These are phyloP conservation scores for Tragelaphus strepsiceros DNA, from an alignment of 2,113 vertebrate genomes.

Conservation along the genomic window DNA sequence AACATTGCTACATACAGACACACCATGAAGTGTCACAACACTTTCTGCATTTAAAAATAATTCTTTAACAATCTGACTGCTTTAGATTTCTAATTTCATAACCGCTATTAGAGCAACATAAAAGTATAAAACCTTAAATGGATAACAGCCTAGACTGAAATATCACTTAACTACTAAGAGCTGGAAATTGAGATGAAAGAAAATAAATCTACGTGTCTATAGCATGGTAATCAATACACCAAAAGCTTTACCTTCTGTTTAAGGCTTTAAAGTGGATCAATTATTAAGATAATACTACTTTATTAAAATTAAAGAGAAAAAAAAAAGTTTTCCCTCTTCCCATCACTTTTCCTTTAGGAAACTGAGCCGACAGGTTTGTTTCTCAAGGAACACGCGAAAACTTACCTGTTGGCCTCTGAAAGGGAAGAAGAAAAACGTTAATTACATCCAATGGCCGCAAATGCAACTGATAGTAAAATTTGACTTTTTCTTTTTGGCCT, in stretches of 20 bases:
- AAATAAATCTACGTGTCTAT: not conserved
- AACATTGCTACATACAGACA: not conserved
- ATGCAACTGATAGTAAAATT: not conserved
- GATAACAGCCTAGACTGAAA: not conserved
- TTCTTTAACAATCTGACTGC: not conserved
- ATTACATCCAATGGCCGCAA: not conserved
- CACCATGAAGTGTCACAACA: not conserved
- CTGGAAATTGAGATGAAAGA: not conserved
- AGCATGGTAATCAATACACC: not conserved
- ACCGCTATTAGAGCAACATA: not conserved
- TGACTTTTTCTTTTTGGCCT: not conserved
- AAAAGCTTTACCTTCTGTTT: not conserved
- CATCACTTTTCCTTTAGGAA: not conserved
- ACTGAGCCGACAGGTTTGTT: not conserved
- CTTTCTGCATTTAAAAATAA: not conserved
- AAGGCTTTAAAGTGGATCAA: not conserved
- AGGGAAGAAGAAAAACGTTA: not conserved
- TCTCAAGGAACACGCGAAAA: not conserved
- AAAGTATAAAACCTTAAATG: not conserved
- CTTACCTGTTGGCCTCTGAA: not conserved
- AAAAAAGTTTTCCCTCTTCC: too few species aligned
- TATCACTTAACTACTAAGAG: not conserved
- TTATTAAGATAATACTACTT: not conserved
- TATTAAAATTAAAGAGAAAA: not conserved
- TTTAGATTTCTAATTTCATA: not conserved